Conservation (phyloP, 2,888 invertebrate species). For the Coelopa pilipes region DNA sequence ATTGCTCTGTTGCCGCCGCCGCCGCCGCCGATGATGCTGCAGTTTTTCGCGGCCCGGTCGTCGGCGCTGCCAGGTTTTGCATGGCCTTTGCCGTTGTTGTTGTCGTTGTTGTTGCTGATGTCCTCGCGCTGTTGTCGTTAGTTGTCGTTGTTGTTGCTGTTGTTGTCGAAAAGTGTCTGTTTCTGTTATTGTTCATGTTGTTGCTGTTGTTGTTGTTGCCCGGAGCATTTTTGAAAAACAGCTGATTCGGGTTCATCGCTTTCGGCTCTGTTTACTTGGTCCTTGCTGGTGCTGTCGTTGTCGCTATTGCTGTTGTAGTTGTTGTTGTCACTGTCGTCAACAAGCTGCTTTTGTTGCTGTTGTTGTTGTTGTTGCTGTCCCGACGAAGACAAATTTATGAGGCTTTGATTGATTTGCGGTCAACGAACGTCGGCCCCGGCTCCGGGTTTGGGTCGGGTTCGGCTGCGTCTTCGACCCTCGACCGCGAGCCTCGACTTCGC, state of each 20-base stretch:
- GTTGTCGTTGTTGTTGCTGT: slow-evolving; percentile 6
- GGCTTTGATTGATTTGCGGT: slow-evolving; percentile 61
- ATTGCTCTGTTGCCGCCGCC: slow-evolving; percentile 47
- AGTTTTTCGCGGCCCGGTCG: slow-evolving; percentile 32
- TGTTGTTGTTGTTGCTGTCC: slow-evolving; percentile 30
- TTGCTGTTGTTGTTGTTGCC: slow-evolving; percentile 15
- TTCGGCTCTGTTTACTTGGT: not conserved
- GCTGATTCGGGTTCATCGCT: slow-evolving; percentile 39
- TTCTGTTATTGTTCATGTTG: not conserved
- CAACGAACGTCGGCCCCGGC: slow-evolving; percentile 7
- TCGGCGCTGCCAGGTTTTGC: not conserved
- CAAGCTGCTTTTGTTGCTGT: slow-evolving; percentile 20
- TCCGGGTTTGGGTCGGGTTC: not conserved
- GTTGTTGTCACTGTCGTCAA: slow-evolving; percentile 21
- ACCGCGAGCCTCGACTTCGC: not conserved
- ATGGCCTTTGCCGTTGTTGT: not conserved
- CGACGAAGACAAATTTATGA: slow-evolving; percentile 58
- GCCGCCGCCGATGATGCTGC: slow-evolving; percentile 42
- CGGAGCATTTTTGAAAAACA: slow-evolving; percentile 42
- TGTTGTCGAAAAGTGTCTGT: not conserved
- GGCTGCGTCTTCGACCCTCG: too few relatives aligned
- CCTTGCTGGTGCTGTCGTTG: not conserved
- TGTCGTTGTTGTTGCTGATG: slow-evolving; percentile 5
- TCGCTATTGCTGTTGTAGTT: slow-evolving; percentile 12
- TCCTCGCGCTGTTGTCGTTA: not conserved